A percentile compares a stretch with the other conserved stretches of the same genome.
phyloP scores from a whole-genome alignment of 1,140 invertebrate species.

The Caenorhabditis briggsae region DNA sequence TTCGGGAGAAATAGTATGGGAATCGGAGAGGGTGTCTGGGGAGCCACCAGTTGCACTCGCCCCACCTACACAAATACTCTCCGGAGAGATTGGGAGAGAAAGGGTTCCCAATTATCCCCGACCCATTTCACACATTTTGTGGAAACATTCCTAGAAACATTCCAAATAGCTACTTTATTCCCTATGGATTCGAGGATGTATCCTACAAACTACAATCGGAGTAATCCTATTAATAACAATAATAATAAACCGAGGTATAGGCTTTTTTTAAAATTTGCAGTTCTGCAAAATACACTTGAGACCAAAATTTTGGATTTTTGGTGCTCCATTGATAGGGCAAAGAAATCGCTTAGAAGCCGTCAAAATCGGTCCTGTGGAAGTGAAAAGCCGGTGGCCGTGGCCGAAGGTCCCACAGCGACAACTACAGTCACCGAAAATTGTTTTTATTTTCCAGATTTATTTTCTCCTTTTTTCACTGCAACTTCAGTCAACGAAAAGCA shows the following conservation, averaged over 20 bases:
- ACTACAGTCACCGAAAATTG: no score
- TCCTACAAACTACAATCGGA: neutral
- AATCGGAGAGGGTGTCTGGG: neutral
- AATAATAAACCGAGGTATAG: neutral
- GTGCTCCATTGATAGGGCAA: neutral
- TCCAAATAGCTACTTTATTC: neutral
- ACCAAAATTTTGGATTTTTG: neutral
- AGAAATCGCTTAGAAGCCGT: no score
- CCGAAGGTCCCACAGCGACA: no score
- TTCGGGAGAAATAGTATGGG: neutral
- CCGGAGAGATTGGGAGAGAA: neutral
- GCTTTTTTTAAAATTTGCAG: no score
- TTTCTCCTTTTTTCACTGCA: no score
- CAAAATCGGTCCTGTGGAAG: no score
- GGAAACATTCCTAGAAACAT: neutral
- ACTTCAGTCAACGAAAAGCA: no score
- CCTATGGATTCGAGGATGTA: neutral
- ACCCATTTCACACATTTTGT: neutral
- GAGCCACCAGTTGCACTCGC: neutral
- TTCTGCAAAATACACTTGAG: neutral
- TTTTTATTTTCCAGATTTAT: no score
- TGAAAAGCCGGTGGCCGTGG: no score
- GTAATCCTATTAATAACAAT: neutral
- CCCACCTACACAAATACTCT: constrained; percentile 9
- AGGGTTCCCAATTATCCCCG: neutral